These are phyloP conservation scores for Drosophila antonietae DNA, from an alignment of 2,888 invertebrate genomes.

Conservation along the genomic window DNA sequence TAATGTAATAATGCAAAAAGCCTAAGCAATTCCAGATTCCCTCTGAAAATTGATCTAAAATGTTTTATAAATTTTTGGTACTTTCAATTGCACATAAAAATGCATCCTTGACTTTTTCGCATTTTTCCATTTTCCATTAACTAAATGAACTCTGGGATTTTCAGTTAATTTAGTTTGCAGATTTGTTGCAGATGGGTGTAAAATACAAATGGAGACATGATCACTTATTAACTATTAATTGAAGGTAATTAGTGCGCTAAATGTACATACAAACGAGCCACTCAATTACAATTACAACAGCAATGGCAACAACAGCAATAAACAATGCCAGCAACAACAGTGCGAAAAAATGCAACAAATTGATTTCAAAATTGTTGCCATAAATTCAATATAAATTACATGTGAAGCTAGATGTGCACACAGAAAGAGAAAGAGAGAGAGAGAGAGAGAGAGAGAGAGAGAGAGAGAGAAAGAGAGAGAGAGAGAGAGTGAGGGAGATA, in stretches of 20 bases:
- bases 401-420: constrained; percentile 4
- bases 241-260: constrained; percentile 60
- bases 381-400: constrained; percentile 29
- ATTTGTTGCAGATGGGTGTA: constrained; percentile 30
- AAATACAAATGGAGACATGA: constrained; percentile 41
- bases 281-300: constrained; percentile 27
- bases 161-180: constrained; percentile 14
- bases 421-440: background rate
- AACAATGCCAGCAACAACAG: constrained; percentile 14
- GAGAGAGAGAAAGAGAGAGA: background rate
- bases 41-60: too few species aligned
- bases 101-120: background rate
- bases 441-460: too few species aligned
- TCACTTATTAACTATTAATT: constrained; percentile 62
- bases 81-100: too few species aligned
- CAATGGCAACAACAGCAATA: constrained; percentile 16
- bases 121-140: background rate
- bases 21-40: too few species aligned
- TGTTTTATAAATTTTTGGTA: too few species aligned
- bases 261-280: constrained; percentile 29
- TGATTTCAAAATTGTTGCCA: constrained; percentile 69
- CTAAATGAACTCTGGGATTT: constrained; percentile 4
- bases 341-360: constrained; percentile 52
- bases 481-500: background rate
- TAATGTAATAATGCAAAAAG: too few species aligned